Evolutionary conservation across 2,113 vertebrate genomes (phyloP).

Genomic region (Suncus etruscus): DNA sequence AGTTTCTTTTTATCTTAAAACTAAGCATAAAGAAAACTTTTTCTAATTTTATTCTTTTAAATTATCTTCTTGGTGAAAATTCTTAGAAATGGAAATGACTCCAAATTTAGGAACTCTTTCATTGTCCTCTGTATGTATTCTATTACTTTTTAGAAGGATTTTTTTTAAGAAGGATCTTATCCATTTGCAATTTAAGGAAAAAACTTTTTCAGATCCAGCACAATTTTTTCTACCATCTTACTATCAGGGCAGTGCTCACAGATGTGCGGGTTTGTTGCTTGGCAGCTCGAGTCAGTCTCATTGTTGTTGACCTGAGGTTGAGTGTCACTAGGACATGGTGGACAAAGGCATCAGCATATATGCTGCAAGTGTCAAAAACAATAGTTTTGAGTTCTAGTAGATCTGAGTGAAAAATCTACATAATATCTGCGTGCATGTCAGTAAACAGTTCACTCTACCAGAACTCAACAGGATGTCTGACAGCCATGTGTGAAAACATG

Average conservation of each 20-base stretch:
- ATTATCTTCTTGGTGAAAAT: constrained; percentile 27
- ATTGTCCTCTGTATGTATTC: neutral
- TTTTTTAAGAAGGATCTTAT: neutral
- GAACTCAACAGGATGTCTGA: neutral
- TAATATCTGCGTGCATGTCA: neutral
- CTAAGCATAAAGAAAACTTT: constrained; percentile 6
- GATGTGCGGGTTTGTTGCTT: neutral
- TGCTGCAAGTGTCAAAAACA: neutral
- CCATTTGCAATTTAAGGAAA: neutral
- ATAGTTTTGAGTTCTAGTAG: neutral
- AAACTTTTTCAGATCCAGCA: neutral
- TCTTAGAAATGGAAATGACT: neutral
- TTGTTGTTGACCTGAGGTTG: accelerated
- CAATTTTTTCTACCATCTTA: no score
- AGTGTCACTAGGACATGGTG: no score
- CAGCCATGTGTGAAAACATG: no score
- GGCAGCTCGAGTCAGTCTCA: neutral
- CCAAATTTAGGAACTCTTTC: neutral
- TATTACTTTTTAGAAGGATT: neutral
- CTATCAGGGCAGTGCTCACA: no score
- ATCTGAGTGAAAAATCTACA: neutral
- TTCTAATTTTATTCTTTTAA: constrained; percentile 9
- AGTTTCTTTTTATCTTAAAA: constrained; percentile 5
- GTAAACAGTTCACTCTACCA: neutral
- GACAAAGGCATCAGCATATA: no score